Evolutionary conservation across 1,140 invertebrate genomes (phyloP), one percentile per base, ranked within the genome.

Genomic region (Kradibia gibbosae): DNA sequence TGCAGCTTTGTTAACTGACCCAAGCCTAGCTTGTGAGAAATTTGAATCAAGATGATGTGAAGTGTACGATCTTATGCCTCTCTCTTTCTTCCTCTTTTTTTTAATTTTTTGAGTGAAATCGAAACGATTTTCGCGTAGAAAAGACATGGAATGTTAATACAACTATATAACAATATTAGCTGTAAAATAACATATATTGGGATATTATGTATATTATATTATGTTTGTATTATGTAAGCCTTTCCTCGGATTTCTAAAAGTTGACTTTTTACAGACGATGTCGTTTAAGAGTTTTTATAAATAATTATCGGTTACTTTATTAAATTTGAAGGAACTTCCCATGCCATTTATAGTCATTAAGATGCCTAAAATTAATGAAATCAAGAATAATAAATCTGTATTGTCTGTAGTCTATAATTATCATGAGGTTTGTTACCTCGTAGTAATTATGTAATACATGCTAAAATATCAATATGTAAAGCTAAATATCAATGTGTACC

Each of bases 1-100:
- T 76, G 60, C 28, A 11, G 72, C 45, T 76, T 76, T 55, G 78
- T 50, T 42, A 55, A 62, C 8, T 55, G 45, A n/a, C 48, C 77
- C 45, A 7, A 31, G 45, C n/a, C 39, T 53, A 36, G 20, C 22
- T 25, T 39, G 62, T 53, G 76, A 78, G 48, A n/a, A 50, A 39
- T 17, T 20, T 28, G 60, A 77, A 34, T 15, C 22, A 17, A 3
- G 39, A 8, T 8, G 28, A 39, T 34, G 67, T n/a, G 36, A 22
- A 20, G 20, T 7, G 20, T 10, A 10, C 20, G 70, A 39, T 39
- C 17, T 65, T 0, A 60, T n/a, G 25, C 3, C 20, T 4, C 45
- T 31, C 20, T 22, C 20, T 20, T 3, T 8, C 10, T 15, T 28
- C 36, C 20, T 48, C 22, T 71, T 25, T 45, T 25, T 17, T 48